Evolutionary conservation across 2,113 vertebrate genomes (phyloP), one percentile per base, ranked within the genome.

Genomic region (Actenoides hombroni): DNA sequence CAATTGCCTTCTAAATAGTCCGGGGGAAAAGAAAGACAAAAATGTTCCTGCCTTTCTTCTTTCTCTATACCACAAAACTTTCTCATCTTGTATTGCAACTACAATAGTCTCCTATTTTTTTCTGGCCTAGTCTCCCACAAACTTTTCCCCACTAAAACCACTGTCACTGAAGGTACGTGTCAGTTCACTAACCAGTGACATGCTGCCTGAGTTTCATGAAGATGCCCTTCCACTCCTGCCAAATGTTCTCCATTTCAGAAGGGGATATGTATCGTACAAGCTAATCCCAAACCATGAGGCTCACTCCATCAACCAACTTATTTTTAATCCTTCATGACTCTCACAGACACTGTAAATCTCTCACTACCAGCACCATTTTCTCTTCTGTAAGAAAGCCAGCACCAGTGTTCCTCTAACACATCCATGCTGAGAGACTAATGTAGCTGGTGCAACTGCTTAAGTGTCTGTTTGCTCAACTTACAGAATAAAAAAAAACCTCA

Each of bases 321-420:
- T 78, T 93, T 90, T 61, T 88, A 94, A 86, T 95, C 89, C 85
- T 73, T 92, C 23, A 0, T 92, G 83, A 88, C 65, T 94, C 88
- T 70, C 70, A 84, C 29, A 92, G 93, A 71, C 56, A 67, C 87
- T 82, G 86, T 65, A 85, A 94, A 91, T 87, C 70, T 92, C 73
- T 94, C 59, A 63, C 77, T 57, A 29, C 48, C 91, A 70, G 68
- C 86, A 78, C 73, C 65, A 60, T 37, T 64, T 93, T 86, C 71
- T 73, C 8, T 0, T 67, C 60, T 77, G 56, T 25, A 75, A 67
- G 64, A 78, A 84, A 94, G 25, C 14, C 56, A 88, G 76, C 16
- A 33, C 8, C 44, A 85, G 49, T 3, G 2, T 73, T 48, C 9
- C 8, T 73, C 28, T 40, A 73, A 65, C 16, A n/a, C 10, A 8